A percentile compares a stretch with the other conserved stretches of the same genome.
These are phyloP conservation scores for Mylabris phalerata DNA, from an alignment of 1,140 invertebrate genomes.

Conservation along the genomic window DNA sequence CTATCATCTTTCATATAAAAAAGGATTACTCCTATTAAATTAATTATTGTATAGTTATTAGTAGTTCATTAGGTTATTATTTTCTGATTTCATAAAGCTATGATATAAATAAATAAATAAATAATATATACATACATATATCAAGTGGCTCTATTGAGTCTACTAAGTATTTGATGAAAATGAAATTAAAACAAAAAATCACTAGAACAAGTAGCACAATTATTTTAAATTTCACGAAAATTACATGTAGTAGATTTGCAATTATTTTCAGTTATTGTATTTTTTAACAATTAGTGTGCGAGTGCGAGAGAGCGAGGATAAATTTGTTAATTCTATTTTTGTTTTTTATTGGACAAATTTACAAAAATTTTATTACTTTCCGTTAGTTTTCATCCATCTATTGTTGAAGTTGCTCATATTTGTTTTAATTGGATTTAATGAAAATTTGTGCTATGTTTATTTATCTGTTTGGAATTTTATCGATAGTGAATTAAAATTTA, in stretches of 20 bases:
- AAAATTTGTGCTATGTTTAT: background rate
- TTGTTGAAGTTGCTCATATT: constrained; percentile 1
- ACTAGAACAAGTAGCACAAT: constrained; percentile 29
- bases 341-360: constrained; percentile 11
- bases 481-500: background rate
- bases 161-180: constrained; percentile 19
- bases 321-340: background rate
- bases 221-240: constrained; percentile 32
- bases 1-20: constrained; percentile 17
- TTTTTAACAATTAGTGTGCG: constrained; percentile 7
- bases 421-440: constrained; percentile 1
- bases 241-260: background rate
- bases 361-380: constrained; percentile 12
- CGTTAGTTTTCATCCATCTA: background rate
- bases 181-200: constrained; percentile 22
- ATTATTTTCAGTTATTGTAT: background rate
- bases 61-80: constrained; percentile 32
- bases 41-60: constrained; percentile 32
- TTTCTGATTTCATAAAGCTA: too few relatives aligned
- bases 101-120: too few relatives aligned
- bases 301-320: too few relatives aligned
- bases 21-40: constrained; percentile 28
- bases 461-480: constrained; percentile 8
- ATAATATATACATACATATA: constrained; percentile 14
- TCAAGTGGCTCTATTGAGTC: constrained; percentile 26